phyloP scores from a whole-genome alignment of 2,888 invertebrate genomes.

The Ichneumon xanthorius region DNA sequence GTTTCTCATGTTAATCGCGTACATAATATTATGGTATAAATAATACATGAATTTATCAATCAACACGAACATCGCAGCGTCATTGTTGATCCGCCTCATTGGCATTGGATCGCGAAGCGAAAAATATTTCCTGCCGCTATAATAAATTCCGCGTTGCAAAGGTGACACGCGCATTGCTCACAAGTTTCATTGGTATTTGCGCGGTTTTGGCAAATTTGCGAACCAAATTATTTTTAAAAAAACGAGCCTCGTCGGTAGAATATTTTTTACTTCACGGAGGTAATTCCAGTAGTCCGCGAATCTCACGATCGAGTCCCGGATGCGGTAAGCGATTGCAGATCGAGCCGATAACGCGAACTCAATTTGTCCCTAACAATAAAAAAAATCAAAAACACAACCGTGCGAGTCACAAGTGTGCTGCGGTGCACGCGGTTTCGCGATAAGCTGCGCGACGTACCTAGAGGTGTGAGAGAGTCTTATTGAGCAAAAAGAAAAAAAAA shows the following conservation, averaged over 20 bases:
- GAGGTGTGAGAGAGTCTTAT: neutral
- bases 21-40: neutral
- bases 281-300: neutral
- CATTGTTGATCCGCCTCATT: conserved; percentile 44
- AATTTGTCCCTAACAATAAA: neutral
- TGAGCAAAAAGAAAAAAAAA: neutral
- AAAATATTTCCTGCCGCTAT: conserved; percentile 22
- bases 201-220: neutral
- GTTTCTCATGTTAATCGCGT: neutral
- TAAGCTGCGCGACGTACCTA: neutral
- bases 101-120: conserved; percentile 28
- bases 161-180: conserved; percentile 8
- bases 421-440: conserved; percentile 1
- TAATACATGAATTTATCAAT: conserved; percentile 30
- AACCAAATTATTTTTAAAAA: neutral
- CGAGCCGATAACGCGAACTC: neutral
- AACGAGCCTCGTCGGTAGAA: neutral
- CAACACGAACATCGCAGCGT: conserved; percentile 14
- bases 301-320: neutral
- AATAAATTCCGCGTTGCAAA: conserved; percentile 2
- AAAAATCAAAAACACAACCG: neutral
- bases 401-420: neutral
- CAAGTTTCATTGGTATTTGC: conserved; percentile 10
- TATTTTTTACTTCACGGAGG: neutral
- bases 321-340: neutral